These are phyloP conservation scores for Brenthis hecate DNA, from an alignment of 2,888 invertebrate species.

Conservation along the genomic window DNA sequence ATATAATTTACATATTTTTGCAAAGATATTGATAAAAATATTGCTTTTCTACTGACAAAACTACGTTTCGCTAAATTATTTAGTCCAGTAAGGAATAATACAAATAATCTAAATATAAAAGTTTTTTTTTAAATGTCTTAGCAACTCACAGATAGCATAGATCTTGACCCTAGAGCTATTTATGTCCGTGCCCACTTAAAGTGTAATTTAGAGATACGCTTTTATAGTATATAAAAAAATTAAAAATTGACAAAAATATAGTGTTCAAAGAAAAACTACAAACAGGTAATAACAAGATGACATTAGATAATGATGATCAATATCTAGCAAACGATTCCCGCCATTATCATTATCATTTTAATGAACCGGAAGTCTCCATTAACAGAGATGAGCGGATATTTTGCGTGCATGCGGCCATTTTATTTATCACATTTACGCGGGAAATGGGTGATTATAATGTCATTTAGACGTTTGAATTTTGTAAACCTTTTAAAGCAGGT, in stretches of 20 bases:
- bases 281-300: constrained; percentile 16
- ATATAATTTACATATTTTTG: no score
- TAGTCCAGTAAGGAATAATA: neutral
- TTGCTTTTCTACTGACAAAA: no score
- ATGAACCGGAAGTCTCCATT: constrained; percentile 63
- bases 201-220: neutral
- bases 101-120: neutral
- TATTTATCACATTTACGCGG: constrained; percentile 26
- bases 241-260: neutral
- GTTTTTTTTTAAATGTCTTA: neutral
- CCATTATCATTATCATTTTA: constrained; percentile 49
- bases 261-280: neutral
- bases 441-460: constrained; percentile 38
- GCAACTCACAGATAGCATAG: constrained; percentile 3
- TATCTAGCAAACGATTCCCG: constrained; percentile 35
- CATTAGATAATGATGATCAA: constrained; percentile 19
- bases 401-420: constrained; percentile 33
- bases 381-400: constrained; percentile 53
- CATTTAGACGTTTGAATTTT: constrained; percentile 15
- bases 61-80: no score
- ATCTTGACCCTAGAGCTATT: constrained; percentile 16
- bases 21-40: no score
- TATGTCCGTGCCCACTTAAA: constrained; percentile 7
- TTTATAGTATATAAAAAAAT: neutral
- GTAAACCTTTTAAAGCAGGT: neutral